phyloP scores from a whole-genome alignment of 2,797 vertebrate species.

The Phataginus tetradactyla region DNA sequence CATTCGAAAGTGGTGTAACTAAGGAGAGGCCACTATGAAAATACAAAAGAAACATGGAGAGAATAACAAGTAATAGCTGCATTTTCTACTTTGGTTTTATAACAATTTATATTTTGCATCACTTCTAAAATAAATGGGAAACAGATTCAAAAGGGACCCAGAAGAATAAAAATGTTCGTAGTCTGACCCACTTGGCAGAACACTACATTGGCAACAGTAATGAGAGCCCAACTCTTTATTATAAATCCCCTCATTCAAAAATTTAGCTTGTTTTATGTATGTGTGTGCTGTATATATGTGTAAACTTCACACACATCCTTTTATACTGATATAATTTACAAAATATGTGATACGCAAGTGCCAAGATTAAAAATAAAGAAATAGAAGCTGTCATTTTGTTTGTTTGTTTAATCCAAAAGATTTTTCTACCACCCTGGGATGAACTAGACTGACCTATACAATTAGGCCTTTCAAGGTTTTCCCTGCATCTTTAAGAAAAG shows the following conservation, averaged over 20 bases:
- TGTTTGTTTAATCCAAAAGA: not conserved
- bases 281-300: not conserved
- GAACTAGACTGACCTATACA: not conserved
- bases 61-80: not conserved
- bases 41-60: not conserved
- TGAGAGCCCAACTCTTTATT: not conserved
- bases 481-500: not conserved
- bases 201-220: not conserved
- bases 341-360: not conserved
- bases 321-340: not conserved
- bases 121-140: not conserved
- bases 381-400: not conserved
- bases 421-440: not conserved
- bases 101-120: not conserved
- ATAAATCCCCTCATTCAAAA: not conserved
- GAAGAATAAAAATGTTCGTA: not conserved
- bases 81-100: not conserved
- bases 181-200: not conserved
- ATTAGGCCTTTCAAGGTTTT: not conserved
- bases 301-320: not conserved
- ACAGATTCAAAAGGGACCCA: not conserved
- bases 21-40: not conserved
- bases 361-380: not conserved
- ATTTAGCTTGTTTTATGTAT: not conserved
- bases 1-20: not conserved